A percentile compares a stretch with the other conserved stretches of the same genome.
These are phyloP conservation scores for Thymelicus sylvestris DNA, from an alignment of 2,888 invertebrate genomes.

Conservation along the genomic window DNA sequence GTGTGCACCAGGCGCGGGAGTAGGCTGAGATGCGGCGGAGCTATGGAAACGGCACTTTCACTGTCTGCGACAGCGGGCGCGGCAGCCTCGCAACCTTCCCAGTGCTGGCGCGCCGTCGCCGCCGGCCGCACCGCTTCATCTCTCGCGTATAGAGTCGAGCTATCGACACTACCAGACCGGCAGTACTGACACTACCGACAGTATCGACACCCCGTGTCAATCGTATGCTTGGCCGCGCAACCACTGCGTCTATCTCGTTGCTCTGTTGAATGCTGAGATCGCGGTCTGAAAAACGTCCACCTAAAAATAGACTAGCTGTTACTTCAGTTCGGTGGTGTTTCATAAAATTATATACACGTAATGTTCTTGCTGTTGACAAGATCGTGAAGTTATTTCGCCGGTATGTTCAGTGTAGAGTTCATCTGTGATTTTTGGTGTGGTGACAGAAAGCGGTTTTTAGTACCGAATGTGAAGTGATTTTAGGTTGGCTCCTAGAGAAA, in stretches of 20 bases:
- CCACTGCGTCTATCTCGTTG: constrained; percentile 57
- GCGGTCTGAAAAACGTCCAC: constrained; percentile 62
- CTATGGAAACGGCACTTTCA: constrained; percentile 76
- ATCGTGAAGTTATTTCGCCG: constrained; percentile 9
- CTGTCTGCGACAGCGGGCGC: constrained; percentile 69
- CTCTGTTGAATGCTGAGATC: constrained; percentile 67
- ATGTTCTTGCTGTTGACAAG: constrained; percentile 34
- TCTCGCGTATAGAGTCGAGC: constrained; percentile 49
- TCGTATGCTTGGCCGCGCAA: constrained; percentile 66
- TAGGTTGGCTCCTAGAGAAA: constrained; percentile 61
- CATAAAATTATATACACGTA: constrained; percentile 40
- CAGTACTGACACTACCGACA: too few relatives aligned
- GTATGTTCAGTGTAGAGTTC: constrained; percentile 5
- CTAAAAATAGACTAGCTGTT: constrained; percentile 62
- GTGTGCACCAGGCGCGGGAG: constrained; percentile 60
- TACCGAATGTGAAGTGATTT: constrained; percentile 49
- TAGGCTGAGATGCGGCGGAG: constrained; percentile 57
- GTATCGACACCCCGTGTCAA: constrained; percentile 63
- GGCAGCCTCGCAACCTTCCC: constrained; percentile 48
- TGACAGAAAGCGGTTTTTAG: constrained; percentile 12
- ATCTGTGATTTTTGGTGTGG: not conserved
- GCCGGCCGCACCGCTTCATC: constrained; percentile 67
- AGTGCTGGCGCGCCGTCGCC: constrained; percentile 74
- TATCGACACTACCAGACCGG: too few relatives aligned
- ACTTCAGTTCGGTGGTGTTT: constrained; percentile 53